These are phyloP conservation scores for Clarias magur DNA, from an alignment of 2,113 vertebrate genomes.

Conservation along the genomic window DNA sequence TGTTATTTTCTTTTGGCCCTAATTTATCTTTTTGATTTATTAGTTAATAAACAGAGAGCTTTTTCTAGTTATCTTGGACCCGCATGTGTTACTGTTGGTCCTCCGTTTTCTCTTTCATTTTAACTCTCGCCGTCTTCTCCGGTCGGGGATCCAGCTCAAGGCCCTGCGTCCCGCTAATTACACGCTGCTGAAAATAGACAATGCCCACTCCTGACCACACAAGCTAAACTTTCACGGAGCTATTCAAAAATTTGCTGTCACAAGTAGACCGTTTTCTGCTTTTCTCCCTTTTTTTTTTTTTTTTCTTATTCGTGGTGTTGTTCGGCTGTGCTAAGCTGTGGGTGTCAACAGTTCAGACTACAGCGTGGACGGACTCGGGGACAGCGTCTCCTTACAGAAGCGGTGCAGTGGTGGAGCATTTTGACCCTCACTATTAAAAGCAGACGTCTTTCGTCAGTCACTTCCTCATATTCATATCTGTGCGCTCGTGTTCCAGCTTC, in stretches of 20 bases:
- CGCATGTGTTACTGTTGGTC: neutral
- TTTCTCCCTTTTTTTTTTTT: constrained; percentile 32
- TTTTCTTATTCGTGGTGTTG: constrained; percentile 20
- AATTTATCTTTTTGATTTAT: constrained; percentile 3
- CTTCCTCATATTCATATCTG: neutral
- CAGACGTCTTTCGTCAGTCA: neutral
- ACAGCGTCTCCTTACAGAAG: neutral
- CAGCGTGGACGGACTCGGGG: neutral
- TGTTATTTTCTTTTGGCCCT: neutral
- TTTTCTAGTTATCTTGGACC: neutral
- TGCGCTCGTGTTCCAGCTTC: neutral
- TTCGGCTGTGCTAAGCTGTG: neutral
- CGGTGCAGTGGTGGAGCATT: neutral
- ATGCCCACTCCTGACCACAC: constrained; percentile 65
- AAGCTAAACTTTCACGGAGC: constrained; percentile 63
- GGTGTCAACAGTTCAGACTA: constrained; percentile 34
- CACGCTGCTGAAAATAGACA: constrained; percentile 72
- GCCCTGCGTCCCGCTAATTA: constrained; percentile 69
- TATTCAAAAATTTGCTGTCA: constrained; percentile 17
- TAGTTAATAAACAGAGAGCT: neutral
- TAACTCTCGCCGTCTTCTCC: constrained; percentile 44
- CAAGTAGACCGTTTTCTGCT: constrained; percentile 60
- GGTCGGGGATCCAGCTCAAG: constrained; percentile 54
- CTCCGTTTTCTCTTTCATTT: constrained; percentile 6
- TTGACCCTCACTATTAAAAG: constrained; percentile 19